Evolutionary conservation across 2,113 vertebrate genomes (phyloP), one percentile per base, ranked within the genome.

Genomic region (Pseudopipra pipra): DNA sequence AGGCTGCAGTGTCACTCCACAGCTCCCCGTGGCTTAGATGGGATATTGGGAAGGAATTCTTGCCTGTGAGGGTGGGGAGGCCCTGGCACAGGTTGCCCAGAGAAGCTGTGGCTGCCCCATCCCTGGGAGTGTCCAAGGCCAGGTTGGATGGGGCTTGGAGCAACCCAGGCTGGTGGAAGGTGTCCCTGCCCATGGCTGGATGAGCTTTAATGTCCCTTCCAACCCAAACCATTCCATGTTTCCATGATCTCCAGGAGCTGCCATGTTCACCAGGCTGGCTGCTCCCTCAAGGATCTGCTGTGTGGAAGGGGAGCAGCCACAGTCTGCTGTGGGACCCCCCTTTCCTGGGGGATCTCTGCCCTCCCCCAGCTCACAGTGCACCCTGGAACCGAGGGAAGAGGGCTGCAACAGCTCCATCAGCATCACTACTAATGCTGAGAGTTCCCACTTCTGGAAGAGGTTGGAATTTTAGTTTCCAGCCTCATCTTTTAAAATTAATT

Each of bases 351-450:
- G n/a, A 27, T 30, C 46, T 25, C 3, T 22, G 59, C 4, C n/a
- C 74, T 30, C 71, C 5, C 1, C n/a, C 52, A 63, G 73, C 20
- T 3, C 14, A 14, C 3, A 3, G 6, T 3, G 8, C 31, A 6
- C 9, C 31, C 52, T 3, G 2, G 23, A 17, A 35, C 30, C 22
- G 35, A 2, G 4, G 20, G 35, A 22, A 33, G 10, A 20, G 24
- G 41, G 12, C 61, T 20, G 33, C 35, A 14, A 30, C 4, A 4
- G 23, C 19, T 31, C 0, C 1, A 9, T 7, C 3, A 58, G 39
- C 41, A 13, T 3, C 14, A 0, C 71, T n/a, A 4, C 58, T 27
- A 19, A n/a, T 4, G 19, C 14, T 8, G 6, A 20, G 7, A 13
- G 10, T 11, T 43, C 11, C 37, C 31, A 27, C 11, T 74, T 39